Evolutionary conservation across 2,888 invertebrate genomes (phyloP), one percentile per base, ranked within the genome.

Genomic region (Melieria crassipennis): DNA sequence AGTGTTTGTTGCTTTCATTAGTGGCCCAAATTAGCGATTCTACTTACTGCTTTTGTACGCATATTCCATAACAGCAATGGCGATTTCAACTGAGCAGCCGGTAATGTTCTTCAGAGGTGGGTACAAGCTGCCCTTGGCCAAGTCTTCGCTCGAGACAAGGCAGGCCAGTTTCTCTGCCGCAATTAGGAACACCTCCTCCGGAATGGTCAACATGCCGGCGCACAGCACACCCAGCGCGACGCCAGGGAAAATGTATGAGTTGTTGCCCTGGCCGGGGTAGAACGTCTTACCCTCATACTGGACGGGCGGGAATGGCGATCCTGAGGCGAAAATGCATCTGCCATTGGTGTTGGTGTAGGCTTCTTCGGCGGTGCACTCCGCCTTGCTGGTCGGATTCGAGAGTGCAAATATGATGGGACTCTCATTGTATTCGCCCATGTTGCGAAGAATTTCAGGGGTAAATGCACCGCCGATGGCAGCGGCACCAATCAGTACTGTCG

Each of bases 361-460:
- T 80, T 96, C 91, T 86, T 97, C 96, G n/a, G 99, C 99, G n/a
- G 99, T 99, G 85, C 99, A 99, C 88, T 99, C 99, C 0, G 99
- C 97, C 88, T 98, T 98, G 87, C 92, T 92, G 69, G 99, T 99
- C 69, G 99, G 99, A 89, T 99, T 99, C 85, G 98, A 98, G 62
- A 99, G 90, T 10, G 99, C 99, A 87, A 99, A 99, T 79, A 99
- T 95, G 75, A 99, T 92, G 3, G 99, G 99, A 68, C 90, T 89
- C 42, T 92, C 90, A 87, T 97, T 96, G 83, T 91, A 89, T 66
- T 89, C 88, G 11, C 91, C 96, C 98, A 99, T 98, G 83, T 91
- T 90, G 80, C 91, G 89, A 69, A 99, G 89, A 80, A 99, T 94
- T 78, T 92, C 92, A 42, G 91, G 87, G 0, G 95, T 97, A 88